Base-by-base conservation (phyloP, 2,888 invertebrate genomes). In the Pyrrhia umbra region DNA sequence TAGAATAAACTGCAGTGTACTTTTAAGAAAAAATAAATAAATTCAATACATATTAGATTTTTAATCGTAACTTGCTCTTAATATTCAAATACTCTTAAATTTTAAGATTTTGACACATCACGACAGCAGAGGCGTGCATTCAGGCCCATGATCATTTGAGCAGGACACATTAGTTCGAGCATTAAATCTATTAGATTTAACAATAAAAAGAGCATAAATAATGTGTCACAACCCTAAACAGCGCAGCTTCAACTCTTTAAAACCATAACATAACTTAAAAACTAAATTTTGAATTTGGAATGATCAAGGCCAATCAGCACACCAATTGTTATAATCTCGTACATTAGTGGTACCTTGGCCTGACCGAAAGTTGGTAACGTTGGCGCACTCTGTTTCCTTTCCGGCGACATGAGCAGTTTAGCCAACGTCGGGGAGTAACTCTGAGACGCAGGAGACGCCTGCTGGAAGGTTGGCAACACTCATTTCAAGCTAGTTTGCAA, bases 381-480 rank as follows among this genome's bases (percentile, higher is more conserved):
- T 79, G 92, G 85, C 81, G 91, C 86, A 85, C 88, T 89, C 90
- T 92, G 92, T 88, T 89, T 92, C 88, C 93, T 86, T 88, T 95
- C 95, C 83, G 95, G 95, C 65, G 97, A 97, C 75, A 97, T 97
- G 83, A 97, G 95, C 79, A 97, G 95, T 91, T 97, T 96, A 77
- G 97, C 97, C 90, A 97, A 95, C 81, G 97, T 97, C 75, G 97
- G 97, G 83, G 97, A 97, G 93, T 96, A 97, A 82, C 96, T 96
- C 92, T 95, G 94, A 79, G 96, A 95, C 80, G 92, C 90, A 85
- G 92, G 90, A 83, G 93, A 87, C 88, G 95, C 95, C 91, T 91
- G 93, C 94, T 94, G 94, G 84, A 94, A 94, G 86, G 90, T 91
- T 93, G 94, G 93, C 94, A 94, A 94, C 93, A 94, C 94, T 90